Evolutionary conservation across 1,140 invertebrate species (phyloP).

Genomic region (Heliconius eleuchia): DNA sequence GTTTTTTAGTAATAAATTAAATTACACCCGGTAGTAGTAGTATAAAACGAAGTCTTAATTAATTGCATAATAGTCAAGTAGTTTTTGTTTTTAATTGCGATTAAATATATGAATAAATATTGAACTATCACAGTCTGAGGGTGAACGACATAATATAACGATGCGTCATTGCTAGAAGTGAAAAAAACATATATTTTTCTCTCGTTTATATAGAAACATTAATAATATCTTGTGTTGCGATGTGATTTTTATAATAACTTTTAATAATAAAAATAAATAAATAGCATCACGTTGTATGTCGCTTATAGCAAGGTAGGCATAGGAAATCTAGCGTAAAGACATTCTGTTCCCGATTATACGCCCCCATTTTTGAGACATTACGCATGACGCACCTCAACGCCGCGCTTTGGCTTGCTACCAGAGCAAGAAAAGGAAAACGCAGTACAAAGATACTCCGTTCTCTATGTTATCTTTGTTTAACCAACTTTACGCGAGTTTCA

Average conservation of each 20-base stretch:
- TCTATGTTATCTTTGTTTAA: no score
- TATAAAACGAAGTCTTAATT: not conserved
- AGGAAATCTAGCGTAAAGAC: no score
- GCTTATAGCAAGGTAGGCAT: no score
- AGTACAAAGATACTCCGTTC: no score
- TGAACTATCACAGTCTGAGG: not conserved
- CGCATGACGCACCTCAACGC: no score
- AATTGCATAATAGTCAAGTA: not conserved
- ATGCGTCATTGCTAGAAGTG: slow-evolving; percentile 3
- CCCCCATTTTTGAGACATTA: no score
- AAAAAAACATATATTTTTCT: not conserved
- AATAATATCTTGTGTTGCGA: not conserved
- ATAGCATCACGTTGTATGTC: no score
- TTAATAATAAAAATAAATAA: not conserved
- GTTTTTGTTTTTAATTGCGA: not conserved
- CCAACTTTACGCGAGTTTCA: no score
- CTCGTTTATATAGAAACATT: not conserved
- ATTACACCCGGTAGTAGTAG: not conserved
- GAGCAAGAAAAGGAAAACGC: no score
- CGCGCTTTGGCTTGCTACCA: no score
- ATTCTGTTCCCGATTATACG: no score
- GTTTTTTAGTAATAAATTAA: not conserved
- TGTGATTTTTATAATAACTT: not conserved
- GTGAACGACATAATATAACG: slow-evolving; percentile 1
- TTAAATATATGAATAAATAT: not conserved